Conservation (phyloP, 2,113 vertebrate genomes). For the cattle (Bos taurus) region ARS-UCD2.0 NC_037348.1:1372501-1373000, state of each 20-base stretch:
- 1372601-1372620: too few species aligned
- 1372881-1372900: background rate
- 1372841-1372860: background rate
- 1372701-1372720: background rate
- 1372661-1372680: background rate
- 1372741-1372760: background rate
- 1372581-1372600: too few species aligned
- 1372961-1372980: background rate
- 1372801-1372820: background rate
- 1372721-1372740: background rate
- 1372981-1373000: background rate
- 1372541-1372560: too few species aligned
- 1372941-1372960: background rate
- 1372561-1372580: too few species aligned
- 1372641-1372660: background rate
- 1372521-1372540: too few species aligned
- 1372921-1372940: background rate
- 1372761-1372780: background rate
- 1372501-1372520: too few species aligned
- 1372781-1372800: background rate
- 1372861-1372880: background rate
- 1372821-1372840: background rate
- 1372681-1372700: background rate
- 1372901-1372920: background rate
- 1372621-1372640: background rate